Evolutionary conservation across 2,888 invertebrate genomes (phyloP).

Genomic region (Nudaria mundana): DNA sequence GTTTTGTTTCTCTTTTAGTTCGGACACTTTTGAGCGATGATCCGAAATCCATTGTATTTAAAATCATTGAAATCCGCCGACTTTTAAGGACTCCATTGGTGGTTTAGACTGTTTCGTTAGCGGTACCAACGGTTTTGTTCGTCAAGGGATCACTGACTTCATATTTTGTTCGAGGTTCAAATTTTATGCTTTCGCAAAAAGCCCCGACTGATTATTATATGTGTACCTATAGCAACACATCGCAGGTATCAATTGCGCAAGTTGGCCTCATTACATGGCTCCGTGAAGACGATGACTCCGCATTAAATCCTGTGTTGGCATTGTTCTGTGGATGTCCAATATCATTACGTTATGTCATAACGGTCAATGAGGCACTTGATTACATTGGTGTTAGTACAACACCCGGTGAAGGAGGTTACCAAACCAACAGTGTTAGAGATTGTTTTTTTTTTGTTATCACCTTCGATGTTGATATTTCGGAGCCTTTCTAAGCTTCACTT

Average conservation of each 20-base stretch:
- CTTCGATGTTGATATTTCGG: too few species aligned
- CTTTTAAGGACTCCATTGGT: too few species aligned
- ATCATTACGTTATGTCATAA: conserved; percentile 18
- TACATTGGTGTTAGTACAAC: not conserved
- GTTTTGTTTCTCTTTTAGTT: too few species aligned
- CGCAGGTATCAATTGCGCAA: conserved; percentile 27
- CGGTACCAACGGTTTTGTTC: too few species aligned
- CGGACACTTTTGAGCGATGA: too few species aligned
- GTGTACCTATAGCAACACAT: too few species aligned
- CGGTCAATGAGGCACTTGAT: conserved; percentile 12
- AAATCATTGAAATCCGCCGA: too few species aligned
- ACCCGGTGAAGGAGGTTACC: not conserved
- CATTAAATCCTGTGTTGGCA: conserved; percentile 16
- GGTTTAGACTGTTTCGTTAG: too few species aligned
- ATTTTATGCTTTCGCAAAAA: conserved; percentile 2
- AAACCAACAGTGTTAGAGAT: not conserved
- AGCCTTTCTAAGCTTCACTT: too few species aligned
- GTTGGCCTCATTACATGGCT: conserved; percentile 24
- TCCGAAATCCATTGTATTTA: too few species aligned
- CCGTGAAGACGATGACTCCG: conserved; percentile 21
- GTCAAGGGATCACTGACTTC: too few species aligned
- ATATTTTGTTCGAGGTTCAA: too few species aligned
- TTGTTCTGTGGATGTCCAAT: conserved; percentile 23
- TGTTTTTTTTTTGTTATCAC: not conserved
- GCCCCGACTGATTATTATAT: conserved; percentile 16